Evolutionary conservation across 2,113 vertebrate species (phyloP), one percentile per base, ranked within the genome.

Genomic region (Herpailurus yagouaroundi): DNA sequence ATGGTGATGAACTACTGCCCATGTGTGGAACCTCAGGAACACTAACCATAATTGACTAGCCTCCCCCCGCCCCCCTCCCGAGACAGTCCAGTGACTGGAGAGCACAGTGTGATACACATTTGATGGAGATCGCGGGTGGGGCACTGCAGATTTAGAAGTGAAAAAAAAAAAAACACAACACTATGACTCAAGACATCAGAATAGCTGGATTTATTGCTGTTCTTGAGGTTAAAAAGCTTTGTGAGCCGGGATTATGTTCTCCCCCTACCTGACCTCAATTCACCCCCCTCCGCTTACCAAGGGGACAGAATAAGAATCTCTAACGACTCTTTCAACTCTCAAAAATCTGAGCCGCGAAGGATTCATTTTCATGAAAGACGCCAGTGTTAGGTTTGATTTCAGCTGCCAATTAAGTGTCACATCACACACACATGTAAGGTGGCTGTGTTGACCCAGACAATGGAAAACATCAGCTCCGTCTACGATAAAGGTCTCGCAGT

Each of bases 351-450:
- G 55, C 41, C 81, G 48, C 69, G 27, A 79, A 84, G 64, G 55
- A 74, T n/a, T 88, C 81, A 64, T 91, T 91, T 95, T 90, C 86
- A 80, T 64, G 85, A 85, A 95, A 71, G 63, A 2, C 57, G n/a
- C 2, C 57, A 77, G 18, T 1, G 89, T 48, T 94, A 55, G 73
- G 27, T 41, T 94, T 97, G 92, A 97, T 68, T 60, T 23, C 52
- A 15, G 33, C 89, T 98, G 77, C 88, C 96, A 97, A 91, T 96
- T 97, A 97, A 94, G 87, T 97, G 66, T 96, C 97, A 50, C 50
- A 84, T 92, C 82, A 86, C 38, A 98, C 83, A 71, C 71, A 93
- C 21, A 95, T 63, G 60, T 45, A 94, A 69, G 97, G 93, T 79
- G 85, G 68, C 25, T 29, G 3, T 82, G 77, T 97, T 98, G 66